Evolutionary conservation across 2,888 invertebrate species (phyloP), one percentile per base, ranked within the genome.

Genomic region (Apotomis turbidana): DNA sequence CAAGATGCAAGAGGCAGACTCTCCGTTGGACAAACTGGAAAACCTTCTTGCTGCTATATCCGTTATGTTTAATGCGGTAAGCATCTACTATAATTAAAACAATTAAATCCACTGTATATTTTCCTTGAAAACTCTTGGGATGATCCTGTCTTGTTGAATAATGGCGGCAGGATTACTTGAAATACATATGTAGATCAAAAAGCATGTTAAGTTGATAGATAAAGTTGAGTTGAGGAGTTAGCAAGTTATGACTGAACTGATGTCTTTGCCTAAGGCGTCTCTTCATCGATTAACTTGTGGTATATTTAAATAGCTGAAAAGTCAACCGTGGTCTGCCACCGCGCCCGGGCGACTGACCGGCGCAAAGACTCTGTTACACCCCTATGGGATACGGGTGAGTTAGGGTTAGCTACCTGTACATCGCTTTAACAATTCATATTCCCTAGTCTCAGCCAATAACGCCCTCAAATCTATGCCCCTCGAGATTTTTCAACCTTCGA

Each of bases 1-100:
- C 74, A 95, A 96, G 79, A 95, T 99, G 90, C 98, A 98, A 93
- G 96, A 96, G 84, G 97, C 98, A 38, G 98, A 98, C 87, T 96
- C 98, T 44, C 99, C 99, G 0, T 89, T 98, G 79, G 98, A 98
- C 84, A 99, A 99, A 87, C 93, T 99, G 76, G 98, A 99, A 88
- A 96, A 97, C 82, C 95, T 99, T 71, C 94, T 98, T n/a, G 96
- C 97, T 66, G 96, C 97, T 76, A 97, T 98, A 81, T 97, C 97
- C 59, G 95, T 96, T 73, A 97, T 98, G 88, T 97, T 97, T 85
- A 97, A 97, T 90, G 96, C 93, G 74, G 96, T 96, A 90, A 94
- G 94, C 90, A 49, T 52, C n/a, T 41, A 60, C 38, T 6, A 5
- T 4, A 12, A n/a, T 12, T 10, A 41, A 49, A n/a, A 38, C 12